phyloP scores from a whole-genome alignment of 1,140 invertebrate genomes.

The Drosophila pectinifera region DNA sequence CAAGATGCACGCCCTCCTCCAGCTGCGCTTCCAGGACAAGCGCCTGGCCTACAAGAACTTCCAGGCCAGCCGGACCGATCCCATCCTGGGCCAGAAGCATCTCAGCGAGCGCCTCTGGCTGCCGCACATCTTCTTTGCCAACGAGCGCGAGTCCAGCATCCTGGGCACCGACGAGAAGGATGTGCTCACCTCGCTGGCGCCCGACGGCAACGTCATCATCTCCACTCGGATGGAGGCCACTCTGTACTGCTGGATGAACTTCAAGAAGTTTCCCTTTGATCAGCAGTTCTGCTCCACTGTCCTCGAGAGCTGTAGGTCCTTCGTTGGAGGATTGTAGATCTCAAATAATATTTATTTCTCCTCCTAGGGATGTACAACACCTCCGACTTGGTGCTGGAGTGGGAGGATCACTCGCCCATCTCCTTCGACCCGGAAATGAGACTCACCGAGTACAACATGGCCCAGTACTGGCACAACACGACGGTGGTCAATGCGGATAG shows the following conservation, averaged over 20 bases:
- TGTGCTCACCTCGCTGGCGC: constrained; percentile 90
- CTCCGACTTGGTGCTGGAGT: constrained; percentile 89
- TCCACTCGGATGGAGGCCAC: constrained; percentile 91
- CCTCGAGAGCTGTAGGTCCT: constrained; percentile 91
- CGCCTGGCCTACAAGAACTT: constrained; percentile 88
- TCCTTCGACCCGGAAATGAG: constrained; percentile 91
- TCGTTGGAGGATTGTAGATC: not conserved
- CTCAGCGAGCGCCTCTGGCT: constrained; percentile 91
- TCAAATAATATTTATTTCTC: no score
- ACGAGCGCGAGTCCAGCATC: constrained; percentile 90
- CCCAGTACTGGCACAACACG: constrained; percentile 89
- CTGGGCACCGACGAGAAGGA: constrained; percentile 91
- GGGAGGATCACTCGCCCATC: constrained; percentile 90
- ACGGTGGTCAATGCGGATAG: constrained; percentile 87
- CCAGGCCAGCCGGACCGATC: constrained; percentile 84
- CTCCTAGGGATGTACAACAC: constrained; percentile 90
- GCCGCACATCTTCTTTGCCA: constrained; percentile 92
- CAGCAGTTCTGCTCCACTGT: constrained; percentile 91
- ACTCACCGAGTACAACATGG: constrained; percentile 92
- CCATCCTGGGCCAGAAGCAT: constrained; percentile 90
- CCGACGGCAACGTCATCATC: constrained; percentile 90
- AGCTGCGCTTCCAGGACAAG: constrained; percentile 90
- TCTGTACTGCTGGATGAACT: constrained; percentile 92
- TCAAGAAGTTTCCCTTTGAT: constrained; percentile 94
- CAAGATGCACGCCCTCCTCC: constrained; percentile 92